Evolutionary conservation across 2,888 invertebrate genomes (phyloP), one percentile per base, ranked within the genome.

Genomic region (Catotricha subobsoleta): DNA sequence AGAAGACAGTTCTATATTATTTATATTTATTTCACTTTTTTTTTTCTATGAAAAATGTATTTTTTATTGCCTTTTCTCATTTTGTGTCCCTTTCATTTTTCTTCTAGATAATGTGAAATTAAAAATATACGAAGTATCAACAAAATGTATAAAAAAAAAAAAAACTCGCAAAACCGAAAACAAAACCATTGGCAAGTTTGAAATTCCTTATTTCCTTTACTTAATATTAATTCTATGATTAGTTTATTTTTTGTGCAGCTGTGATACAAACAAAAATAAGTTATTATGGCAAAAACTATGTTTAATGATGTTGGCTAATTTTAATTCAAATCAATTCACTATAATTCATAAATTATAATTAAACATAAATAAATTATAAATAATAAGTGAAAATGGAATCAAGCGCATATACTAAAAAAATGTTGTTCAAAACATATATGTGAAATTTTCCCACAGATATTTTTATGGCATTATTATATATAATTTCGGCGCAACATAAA

Each of bases 141-240:
- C n/a, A 48, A 48, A 49, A 50, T 52, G 5, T 19, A 5, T 25
- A 8, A 10, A 25, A 25, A 25, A 8, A 6, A 25, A 25, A 25
- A 8, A 25, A 25, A 25, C 25, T 10, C 25, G 10, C 6, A 25
- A 25, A 8, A 25, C 25, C 25, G 10, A 25, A 8, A 8, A 25
- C 25, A 25, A 25, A 25, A 10, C 25, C 25, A 25, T 25, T 8
- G 25, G n/a, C n/a, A n/a, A n/a, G n/a, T n/a, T n/a, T n/a, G n/a
- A n/a, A n/a, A n/a, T n/a, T n/a, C n/a, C n/a, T n/a, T n/a, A n/a
- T n/a, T n/a, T n/a, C n/a, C n/a, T n/a, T n/a, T n/a, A n/a, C n/a
- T n/a, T n/a, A n/a, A n/a, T n/a, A n/a, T n/a, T n/a, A n/a, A n/a
- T n/a, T n/a, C n/a, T n/a, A n/a, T n/a, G n/a, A n/a, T n/a, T n/a